These are phyloP conservation scores for Anolis carolinensis DNA, from an alignment of 2,113 vertebrate genomes.

Conservation along the genomic window DNA sequence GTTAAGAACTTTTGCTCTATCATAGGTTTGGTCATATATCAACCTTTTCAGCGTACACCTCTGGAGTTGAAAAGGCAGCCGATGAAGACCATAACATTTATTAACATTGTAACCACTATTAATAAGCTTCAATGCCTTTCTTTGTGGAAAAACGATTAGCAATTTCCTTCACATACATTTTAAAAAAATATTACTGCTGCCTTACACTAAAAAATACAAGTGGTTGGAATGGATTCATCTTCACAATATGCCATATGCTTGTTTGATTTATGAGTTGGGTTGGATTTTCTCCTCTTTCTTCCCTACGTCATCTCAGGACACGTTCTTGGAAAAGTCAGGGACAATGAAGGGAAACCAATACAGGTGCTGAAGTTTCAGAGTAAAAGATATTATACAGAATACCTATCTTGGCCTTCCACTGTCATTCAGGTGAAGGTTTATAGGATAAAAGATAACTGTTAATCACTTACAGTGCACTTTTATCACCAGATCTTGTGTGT, in stretches of 20 bases:
- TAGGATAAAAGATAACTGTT: background rate
- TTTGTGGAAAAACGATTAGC: constrained; percentile 21
- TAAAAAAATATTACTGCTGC: background rate
- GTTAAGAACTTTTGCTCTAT: constrained; percentile 24
- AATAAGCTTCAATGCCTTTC: constrained; percentile 13
- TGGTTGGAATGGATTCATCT: constrained; percentile 23
- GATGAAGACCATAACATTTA: constrained; percentile 27
- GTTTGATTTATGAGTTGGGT: constrained; percentile 9
- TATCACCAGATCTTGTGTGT: background rate
- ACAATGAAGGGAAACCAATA: background rate
- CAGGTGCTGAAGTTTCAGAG: rapidly evolving
- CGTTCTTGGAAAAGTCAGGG: background rate
- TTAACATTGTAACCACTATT: constrained; percentile 4
- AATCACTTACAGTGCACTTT: background rate
- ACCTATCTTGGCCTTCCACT: background rate
- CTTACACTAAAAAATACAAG: background rate
- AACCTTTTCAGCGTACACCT: background rate
- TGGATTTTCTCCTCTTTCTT: background rate
- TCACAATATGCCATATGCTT: background rate
- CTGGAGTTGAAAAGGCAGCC: background rate
- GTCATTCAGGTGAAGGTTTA: background rate
- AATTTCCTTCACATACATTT: constrained; percentile 25
- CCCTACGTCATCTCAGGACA: background rate
- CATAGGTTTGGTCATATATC: constrained; percentile 26
- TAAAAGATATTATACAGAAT: background rate